phyloP scores from a whole-genome alignment of 2,888 invertebrate species.

The Volucella inflata region DNA sequence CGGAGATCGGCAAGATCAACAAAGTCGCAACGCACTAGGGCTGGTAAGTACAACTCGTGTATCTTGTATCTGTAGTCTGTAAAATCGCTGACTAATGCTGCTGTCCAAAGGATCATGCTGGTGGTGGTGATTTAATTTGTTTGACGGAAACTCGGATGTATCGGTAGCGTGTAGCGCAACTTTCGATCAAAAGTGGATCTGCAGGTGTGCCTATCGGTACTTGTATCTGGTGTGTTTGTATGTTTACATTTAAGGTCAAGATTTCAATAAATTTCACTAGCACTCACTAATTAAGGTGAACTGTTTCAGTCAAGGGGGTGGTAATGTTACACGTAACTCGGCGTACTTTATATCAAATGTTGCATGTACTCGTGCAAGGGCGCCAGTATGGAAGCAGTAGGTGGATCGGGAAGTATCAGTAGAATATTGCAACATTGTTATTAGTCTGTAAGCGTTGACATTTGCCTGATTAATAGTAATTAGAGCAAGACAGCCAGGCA shows the following conservation, averaged over 20 bases:
- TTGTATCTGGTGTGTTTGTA: background rate
- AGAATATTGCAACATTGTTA: conserved; percentile 21
- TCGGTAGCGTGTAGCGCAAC: background rate
- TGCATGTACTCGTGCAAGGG: background rate
- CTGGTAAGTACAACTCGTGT: background rate
- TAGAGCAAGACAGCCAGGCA: no score
- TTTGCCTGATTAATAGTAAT: background rate
- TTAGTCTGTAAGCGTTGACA: background rate
- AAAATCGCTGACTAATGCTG: conserved; percentile 47
- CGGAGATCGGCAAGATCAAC: conserved; percentile 15
- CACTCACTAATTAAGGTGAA: conserved; percentile 28
- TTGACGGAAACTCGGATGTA: conserved; percentile 17
- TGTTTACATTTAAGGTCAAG: conserved; percentile 38
- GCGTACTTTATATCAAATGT: no score
- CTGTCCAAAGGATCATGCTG: conserved; percentile 32
- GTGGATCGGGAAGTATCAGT: background rate
- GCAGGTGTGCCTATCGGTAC: conserved; percentile 10
- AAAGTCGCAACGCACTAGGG: conserved; percentile 35
- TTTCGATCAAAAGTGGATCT: conserved; percentile 7
- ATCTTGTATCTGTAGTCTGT: no score
- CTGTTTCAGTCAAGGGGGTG: background rate
- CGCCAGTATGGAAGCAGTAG: background rate
- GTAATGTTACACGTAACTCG: background rate
- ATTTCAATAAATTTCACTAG: conserved; percentile 40
- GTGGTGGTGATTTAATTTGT: conserved; percentile 32